These are phyloP conservation scores for Dendrocincla tyrannina DNA, from an alignment of 2,797 vertebrate species.

Conservation along the genomic window DNA sequence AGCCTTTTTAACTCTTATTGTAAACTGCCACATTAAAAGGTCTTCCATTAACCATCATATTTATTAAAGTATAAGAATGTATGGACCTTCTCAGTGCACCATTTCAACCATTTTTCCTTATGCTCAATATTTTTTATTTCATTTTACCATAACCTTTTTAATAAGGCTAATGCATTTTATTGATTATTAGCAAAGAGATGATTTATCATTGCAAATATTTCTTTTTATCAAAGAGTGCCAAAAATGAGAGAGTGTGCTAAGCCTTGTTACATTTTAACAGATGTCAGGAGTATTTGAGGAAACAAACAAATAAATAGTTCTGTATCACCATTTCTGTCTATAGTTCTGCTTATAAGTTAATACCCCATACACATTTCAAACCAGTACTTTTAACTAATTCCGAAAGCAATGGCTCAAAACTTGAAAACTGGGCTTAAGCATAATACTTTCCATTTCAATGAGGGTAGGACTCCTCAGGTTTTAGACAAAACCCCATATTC, in stretches of 20 bases:
- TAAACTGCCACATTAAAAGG: background rate
- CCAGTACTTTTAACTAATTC: background rate
- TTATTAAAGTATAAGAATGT: background rate
- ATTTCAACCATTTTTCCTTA: background rate
- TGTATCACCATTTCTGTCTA: background rate
- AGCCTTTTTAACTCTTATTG: conserved; percentile 5
- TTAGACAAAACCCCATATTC: background rate
- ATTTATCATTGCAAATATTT: conserved; percentile 34
- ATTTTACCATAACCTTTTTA: background rate
- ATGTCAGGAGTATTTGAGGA: background rate
- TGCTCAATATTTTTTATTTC: background rate
- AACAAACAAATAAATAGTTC: conserved; percentile 3
- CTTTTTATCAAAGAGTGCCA: background rate
- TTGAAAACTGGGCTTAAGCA: background rate
- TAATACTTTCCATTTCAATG: background rate
- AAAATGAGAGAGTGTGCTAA: background rate
- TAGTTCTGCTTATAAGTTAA: background rate
- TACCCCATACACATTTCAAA: background rate
- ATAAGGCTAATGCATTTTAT: background rate
- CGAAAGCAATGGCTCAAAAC: background rate
- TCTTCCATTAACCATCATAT: background rate
- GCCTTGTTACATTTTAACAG: background rate
- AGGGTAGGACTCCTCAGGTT: background rate
- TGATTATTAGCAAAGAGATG: conserved; percentile 24
- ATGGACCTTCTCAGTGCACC: background rate